Conservation (phyloP, 2,888 invertebrate genomes). For the Drosophila pegasa region DNA sequence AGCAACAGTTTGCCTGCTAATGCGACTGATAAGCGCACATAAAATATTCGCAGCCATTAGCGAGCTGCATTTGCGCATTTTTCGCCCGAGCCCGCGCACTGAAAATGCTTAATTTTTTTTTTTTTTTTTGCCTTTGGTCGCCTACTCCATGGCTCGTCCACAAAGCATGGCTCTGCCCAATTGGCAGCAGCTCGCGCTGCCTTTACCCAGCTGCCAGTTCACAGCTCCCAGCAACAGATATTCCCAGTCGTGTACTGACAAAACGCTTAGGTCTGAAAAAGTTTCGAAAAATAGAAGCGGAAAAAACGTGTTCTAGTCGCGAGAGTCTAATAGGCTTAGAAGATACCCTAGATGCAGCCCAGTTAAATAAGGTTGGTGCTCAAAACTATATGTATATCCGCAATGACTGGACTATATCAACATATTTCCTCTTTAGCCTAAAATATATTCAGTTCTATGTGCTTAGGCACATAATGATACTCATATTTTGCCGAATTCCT, state of each 20-base stretch:
- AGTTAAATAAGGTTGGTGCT: too few relatives aligned
- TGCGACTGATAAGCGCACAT: constrained; percentile 73
- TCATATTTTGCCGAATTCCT: not conserved
- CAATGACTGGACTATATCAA: too few relatives aligned
- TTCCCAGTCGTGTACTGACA: constrained; percentile 19
- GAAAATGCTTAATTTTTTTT: constrained; percentile 6
- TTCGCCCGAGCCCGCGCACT: constrained; percentile 29
- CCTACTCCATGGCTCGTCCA: not conserved
- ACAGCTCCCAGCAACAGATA: not conserved
- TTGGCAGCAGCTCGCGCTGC: constrained; percentile 4
- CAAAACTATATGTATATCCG: too few relatives aligned
- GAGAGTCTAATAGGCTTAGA: not conserved
- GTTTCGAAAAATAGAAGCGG: not conserved
- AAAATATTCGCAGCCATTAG: constrained; percentile 74
- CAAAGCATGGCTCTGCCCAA: not conserved
- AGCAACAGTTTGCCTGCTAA: constrained; percentile 67
- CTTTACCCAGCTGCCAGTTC: constrained; percentile 3
- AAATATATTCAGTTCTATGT: not conserved
- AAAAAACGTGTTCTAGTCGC: not conserved
- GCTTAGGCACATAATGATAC: not conserved
- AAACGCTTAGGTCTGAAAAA: constrained; percentile 9
- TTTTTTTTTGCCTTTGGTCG: not conserved
- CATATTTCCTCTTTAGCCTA: too few relatives aligned
- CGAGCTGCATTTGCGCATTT: constrained; percentile 65
- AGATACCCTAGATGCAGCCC: not conserved